Percentiles rank a stretch among this genome's conserved stretches.
These are phyloP conservation scores for Drosophila prolongata DNA, from an alignment of 2,888 invertebrate genomes.

Conservation along the genomic window DNA sequence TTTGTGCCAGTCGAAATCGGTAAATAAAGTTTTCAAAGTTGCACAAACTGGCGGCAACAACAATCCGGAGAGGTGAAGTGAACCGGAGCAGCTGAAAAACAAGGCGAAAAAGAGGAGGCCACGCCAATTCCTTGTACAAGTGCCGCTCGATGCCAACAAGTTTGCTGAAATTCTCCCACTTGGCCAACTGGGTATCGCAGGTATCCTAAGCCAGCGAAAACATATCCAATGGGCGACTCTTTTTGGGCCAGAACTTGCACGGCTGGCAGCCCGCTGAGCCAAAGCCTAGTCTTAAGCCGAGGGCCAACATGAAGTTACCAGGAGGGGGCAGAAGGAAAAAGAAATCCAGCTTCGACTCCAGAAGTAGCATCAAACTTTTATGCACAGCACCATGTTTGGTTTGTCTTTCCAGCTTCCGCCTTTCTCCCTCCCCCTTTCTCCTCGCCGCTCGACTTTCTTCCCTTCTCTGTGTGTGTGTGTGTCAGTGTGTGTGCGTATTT, in stretches of 20 bases:
- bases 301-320: conserved; percentile 76
- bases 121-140: conserved; percentile 51
- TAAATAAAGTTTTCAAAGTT: conserved; percentile 74
- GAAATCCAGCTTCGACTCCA: conserved; percentile 35
- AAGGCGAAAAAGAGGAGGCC: conserved; percentile 16
- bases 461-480: conserved; percentile 26
- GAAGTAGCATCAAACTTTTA: conserved; percentile 72
- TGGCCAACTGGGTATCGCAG: conserved; percentile 30
- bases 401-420: conserved; percentile 83
- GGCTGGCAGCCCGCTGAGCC: conserved; percentile 41
- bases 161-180: conserved; percentile 43
- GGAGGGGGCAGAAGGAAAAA: conserved; percentile 64
- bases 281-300: conserved; percentile 77
- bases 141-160: conserved; percentile 49
- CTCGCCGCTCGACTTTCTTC: conserved; percentile 45
- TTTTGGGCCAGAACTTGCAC: conserved; percentile 5
- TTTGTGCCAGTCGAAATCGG: conserved; percentile 54
- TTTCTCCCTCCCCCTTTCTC: conserved; percentile 65
- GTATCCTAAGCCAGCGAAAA: conserved; percentile 30
- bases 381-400: conserved; percentile 82
- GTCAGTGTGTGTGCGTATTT: conserved; percentile 11
- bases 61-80: conserved; percentile 23
- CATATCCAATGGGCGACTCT: conserved; percentile 21
- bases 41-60: conserved; percentile 60
- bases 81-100: conserved; percentile 11